Conservation (phyloP, 2,797 vertebrate genomes). For the Sebastes taczanowskii region DNA sequence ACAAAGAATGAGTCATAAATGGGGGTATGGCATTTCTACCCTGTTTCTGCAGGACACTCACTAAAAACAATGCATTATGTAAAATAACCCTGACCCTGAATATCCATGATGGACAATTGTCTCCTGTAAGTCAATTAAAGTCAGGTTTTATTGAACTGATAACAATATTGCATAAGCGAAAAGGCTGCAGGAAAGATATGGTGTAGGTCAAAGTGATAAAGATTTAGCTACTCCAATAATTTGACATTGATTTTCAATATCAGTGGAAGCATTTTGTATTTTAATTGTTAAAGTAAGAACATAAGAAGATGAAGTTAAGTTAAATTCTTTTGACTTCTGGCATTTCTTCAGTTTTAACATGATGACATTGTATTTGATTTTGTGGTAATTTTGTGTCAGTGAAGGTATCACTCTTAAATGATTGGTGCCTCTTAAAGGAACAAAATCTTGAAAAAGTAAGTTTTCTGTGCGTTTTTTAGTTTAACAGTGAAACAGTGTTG, state of each 20-base stretch:
- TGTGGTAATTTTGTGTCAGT: too few species aligned
- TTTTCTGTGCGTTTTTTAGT: not conserved
- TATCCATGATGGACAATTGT: not conserved
- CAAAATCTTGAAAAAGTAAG: not conserved
- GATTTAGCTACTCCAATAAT: not conserved
- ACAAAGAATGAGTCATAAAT: not conserved
- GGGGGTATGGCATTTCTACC: not conserved
- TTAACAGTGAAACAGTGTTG: not conserved
- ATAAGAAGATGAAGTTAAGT: not conserved
- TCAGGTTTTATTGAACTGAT: constrained; percentile 3
- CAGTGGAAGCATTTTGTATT: not conserved
- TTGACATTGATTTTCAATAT: not conserved
- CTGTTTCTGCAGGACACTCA: not conserved
- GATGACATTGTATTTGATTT: not conserved
- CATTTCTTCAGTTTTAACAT: not conserved
- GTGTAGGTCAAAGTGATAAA: not conserved
- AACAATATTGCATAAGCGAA: not conserved
- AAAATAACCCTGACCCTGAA: not conserved
- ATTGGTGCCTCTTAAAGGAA: not conserved
- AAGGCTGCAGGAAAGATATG: not conserved
- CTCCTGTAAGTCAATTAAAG: not conserved
- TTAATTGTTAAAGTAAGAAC: not conserved
- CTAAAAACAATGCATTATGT: not conserved
- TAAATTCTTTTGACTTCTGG: not conserved
- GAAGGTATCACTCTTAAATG: not conserved